Base-by-base conservation (phyloP, 2,797 vertebrate genomes). In the Myotis planiceps region DNA sequence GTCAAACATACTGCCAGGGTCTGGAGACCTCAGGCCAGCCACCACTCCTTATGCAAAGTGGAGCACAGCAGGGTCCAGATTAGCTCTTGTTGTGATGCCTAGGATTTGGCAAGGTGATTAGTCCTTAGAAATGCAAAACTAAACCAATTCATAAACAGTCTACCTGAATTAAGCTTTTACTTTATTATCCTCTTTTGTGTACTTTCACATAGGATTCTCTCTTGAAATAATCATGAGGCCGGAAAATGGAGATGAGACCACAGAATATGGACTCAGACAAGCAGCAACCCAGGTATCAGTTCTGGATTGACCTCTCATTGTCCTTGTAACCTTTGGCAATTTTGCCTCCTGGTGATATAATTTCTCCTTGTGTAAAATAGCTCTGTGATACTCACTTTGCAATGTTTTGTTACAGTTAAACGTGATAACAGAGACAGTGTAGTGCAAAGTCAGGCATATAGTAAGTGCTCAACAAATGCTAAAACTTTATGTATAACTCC, bases 121-220 rank as follows among this genome's bases (percentile, higher is more conserved):
- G 49, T 37, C 71, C 49, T 88, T 75, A 39, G 42, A 85, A 97
- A 91, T 74, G 87, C 83, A 93, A 94, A 95, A 78, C 72, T 65
- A 42, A 88, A 74, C 42, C 78, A 39, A 93, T 84, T 84, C 80
- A 78, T 9, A 88, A 58, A 34, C 21, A 16, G 18, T 78, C 18
- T 75, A 88, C 39, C 37, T 18, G 37, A 96, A 87, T 69, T 60
- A 60, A 55, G 2, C 34, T 72, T 94, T 84, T 72, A 68, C n/a
- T 84, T 87, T 66, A 78, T 60, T 58, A 69, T 42, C 29, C 39
- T 96, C 21, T 87, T 94, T 32, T 53, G 3, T 34, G 1, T 19
- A 65, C 27, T 86, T 94, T 18, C 45, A 65, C 19, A 25, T 5
- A 84, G 8, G 12, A 39, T 4, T 89, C 19, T 83, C 3, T 93